These are phyloP conservation scores for Dinothrombium tinctorium DNA, from an alignment of 1,140 invertebrate species.

Conservation along the genomic window DNA sequence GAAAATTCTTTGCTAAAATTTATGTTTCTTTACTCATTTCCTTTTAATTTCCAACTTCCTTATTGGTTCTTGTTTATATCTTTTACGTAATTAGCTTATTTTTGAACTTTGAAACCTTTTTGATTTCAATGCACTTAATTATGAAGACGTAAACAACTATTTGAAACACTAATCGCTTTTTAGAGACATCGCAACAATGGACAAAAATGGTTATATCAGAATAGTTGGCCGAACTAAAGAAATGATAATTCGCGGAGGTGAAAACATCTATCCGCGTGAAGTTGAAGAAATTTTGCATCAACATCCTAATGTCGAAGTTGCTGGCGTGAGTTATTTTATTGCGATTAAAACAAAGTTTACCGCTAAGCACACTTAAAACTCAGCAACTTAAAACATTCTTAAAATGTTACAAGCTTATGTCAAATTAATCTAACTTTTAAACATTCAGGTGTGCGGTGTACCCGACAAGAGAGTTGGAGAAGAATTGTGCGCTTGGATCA, in stretches of 20 bases:
- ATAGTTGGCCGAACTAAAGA: slow-evolving; percentile 43
- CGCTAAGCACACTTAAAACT: background rate
- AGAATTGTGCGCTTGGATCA: slow-evolving; percentile 28
- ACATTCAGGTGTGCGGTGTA: slow-evolving; percentile 24
- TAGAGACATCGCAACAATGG: slow-evolving; percentile 50
- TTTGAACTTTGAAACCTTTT: too few relatives aligned
- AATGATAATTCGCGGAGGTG: slow-evolving; percentile 14
- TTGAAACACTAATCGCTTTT: too few relatives aligned
- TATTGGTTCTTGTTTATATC: too few relatives aligned
- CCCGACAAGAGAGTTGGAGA: slow-evolving; percentile 28
- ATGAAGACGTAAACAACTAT: too few relatives aligned
- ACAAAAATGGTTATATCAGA: slow-evolving; percentile 44
- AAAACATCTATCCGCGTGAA: slow-evolving; percentile 15
- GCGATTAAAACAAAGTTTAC: background rate
- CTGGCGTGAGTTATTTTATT: slow-evolving; percentile 23
- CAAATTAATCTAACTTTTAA: background rate
- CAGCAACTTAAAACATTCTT: background rate
- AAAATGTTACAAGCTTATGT: background rate
- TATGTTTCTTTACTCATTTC: too few relatives aligned
- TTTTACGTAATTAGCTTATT: too few relatives aligned
- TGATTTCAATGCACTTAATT: too few relatives aligned
- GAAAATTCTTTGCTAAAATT: too few relatives aligned
- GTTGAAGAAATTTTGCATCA: slow-evolving; percentile 21
- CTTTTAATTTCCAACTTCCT: background rate
- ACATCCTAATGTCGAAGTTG: slow-evolving; percentile 48